These are phyloP conservation scores for Mastacembelus armatus DNA, from an alignment of 2,797 vertebrate genomes.

Conservation along the genomic window DNA sequence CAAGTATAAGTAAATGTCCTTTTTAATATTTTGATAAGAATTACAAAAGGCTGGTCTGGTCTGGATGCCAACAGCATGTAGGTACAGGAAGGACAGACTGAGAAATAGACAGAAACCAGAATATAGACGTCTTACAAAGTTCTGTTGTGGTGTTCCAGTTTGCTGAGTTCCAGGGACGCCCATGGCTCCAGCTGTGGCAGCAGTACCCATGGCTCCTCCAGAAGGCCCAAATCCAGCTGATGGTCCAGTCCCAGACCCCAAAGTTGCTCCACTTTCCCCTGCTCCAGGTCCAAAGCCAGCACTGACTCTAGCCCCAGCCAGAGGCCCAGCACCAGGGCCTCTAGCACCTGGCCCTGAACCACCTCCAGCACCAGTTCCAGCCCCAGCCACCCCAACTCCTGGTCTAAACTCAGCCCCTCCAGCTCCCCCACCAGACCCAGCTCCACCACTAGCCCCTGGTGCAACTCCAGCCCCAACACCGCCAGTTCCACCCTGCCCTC, in stretches of 20 bases:
- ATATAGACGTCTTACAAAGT: constrained; percentile 86
- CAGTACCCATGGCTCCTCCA: constrained; percentile 81
- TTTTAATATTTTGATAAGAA: background rate
- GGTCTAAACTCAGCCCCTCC: constrained; percentile 50
- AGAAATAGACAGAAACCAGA: background rate
- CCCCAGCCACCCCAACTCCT: constrained; percentile 24
- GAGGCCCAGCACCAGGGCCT: background rate
- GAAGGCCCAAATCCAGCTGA: constrained; percentile 24
- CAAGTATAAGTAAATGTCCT: no score
- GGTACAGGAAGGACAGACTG: background rate
- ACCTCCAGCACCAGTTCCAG: background rate
- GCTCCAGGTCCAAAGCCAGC: constrained; percentile 15
- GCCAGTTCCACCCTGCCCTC: constrained; percentile 25
- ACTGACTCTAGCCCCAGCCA: constrained; percentile 16
- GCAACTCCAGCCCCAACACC: constrained; percentile 20
- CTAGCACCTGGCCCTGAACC: constrained; percentile 55
- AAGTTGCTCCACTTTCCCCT: constrained; percentile 5
- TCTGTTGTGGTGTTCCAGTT: constrained; percentile 68
- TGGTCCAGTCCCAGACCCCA: constrained; percentile 58
- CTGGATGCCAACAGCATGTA: no score
- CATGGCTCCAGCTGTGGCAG: constrained; percentile 80
- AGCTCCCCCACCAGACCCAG: constrained; percentile 17
- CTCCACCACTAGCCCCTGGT: constrained; percentile 19
- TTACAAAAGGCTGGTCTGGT: no score
- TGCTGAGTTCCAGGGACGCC: constrained; percentile 71